Evolutionary conservation across 2,113 vertebrate genomes (phyloP).

Genomic region (Sylvia atricapilla): DNA sequence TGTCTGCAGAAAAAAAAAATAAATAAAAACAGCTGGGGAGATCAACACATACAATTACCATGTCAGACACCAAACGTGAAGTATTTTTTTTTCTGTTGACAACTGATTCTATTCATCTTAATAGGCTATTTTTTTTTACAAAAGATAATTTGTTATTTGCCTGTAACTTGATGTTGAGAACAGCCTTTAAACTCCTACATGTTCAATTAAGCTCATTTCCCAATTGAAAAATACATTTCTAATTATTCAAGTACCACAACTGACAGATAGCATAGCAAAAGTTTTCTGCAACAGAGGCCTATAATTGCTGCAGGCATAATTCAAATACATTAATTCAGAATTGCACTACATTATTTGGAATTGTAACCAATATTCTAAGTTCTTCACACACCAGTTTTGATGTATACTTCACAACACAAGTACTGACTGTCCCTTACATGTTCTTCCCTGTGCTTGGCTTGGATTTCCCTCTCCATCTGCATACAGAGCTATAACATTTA

Average conservation of each 20-base stretch:
- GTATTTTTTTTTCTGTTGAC: not conserved
- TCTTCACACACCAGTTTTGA: not conserved
- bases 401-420: not conserved
- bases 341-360: not conserved
- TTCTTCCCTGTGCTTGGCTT: conserved; percentile 80
- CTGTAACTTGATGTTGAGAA: not conserved
- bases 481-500: conserved; percentile 85
- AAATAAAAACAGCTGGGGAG: not conserved
- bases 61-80: not conserved
- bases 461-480: conserved; percentile 85
- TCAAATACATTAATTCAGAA: not conserved
- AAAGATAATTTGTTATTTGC: not conserved
- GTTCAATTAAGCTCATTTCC: not conserved
- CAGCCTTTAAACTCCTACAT: not conserved
- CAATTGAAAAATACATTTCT: not conserved
- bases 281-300: not conserved
- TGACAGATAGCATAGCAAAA: not conserved
- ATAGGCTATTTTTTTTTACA: not conserved
- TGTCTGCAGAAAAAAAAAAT: not conserved
- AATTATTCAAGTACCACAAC: not conserved
- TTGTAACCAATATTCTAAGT: not conserved
- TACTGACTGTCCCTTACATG: conserved; percentile 77
- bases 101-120: not conserved
- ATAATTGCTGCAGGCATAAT: not conserved
- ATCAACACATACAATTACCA: not conserved